These are phyloP conservation scores for Phainopepla nitens DNA, from an alignment of 2,113 vertebrate genomes.

Conservation along the genomic window DNA sequence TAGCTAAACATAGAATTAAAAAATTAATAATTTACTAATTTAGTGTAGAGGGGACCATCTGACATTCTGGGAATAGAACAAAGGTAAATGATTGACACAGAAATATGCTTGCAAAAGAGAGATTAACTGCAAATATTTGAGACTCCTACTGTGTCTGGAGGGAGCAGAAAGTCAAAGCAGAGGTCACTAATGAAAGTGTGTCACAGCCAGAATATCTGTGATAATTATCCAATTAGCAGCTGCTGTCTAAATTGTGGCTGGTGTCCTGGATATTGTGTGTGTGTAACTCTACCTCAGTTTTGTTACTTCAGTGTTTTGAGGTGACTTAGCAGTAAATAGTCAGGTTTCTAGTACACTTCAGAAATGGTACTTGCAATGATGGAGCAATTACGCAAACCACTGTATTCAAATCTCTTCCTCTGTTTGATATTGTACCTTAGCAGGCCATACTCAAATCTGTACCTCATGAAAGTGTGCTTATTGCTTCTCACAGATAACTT, in stretches of 20 bases:
- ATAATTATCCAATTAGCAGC: neutral
- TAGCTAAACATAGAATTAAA: neutral
- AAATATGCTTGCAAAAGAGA: neutral
- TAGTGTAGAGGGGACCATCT: neutral
- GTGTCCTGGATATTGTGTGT: neutral
- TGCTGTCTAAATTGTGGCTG: neutral
- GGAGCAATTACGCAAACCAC: neutral
- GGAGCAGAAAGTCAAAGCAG: neutral
- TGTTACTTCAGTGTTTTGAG: neutral
- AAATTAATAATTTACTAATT: neutral
- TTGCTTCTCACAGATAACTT: neutral
- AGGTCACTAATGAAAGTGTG: neutral
- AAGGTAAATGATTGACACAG: neutral
- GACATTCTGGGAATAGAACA: neutral
- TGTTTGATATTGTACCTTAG: accelerated
- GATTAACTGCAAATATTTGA: neutral
- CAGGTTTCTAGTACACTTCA: neutral
- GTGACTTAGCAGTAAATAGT: neutral
- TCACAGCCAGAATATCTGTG: neutral
- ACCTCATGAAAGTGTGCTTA: neutral
- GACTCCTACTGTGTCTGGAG: neutral
- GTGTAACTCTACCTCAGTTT: neutral
- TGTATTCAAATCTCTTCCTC: neutral
- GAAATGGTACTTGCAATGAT: neutral
- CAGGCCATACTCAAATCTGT: neutral